Evolutionary conservation across 2,888 invertebrate species (phyloP).

Genomic region (Cyaniris semiargus): DNA sequence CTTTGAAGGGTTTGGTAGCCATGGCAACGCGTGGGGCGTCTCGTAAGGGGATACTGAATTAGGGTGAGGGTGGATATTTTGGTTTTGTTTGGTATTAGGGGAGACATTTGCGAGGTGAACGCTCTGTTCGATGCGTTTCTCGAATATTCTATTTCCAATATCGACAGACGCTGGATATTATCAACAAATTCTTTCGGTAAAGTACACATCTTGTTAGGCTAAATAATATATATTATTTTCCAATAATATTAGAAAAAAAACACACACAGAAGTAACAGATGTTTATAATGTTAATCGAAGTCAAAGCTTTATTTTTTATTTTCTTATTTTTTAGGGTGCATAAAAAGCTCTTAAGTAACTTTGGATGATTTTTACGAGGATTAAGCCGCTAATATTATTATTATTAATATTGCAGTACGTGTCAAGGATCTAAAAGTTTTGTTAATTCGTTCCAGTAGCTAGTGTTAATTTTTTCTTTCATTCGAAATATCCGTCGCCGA

Average conservation of each 20-base stretch:
- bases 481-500: background rate
- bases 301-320: background rate
- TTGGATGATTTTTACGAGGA: background rate
- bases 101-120: slow-evolving; percentile 74
- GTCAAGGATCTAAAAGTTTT: background rate
- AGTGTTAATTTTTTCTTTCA: background rate
- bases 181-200: slow-evolving; percentile 3
- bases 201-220: background rate
- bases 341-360: background rate
- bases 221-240: background rate
- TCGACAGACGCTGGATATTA: slow-evolving; percentile 10
- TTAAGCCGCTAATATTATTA: background rate
- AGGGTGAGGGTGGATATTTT: slow-evolving; percentile 74
- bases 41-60: slow-evolving; percentile 68
- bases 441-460: background rate
- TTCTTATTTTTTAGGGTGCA: background rate
- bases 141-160: slow-evolving; percentile 27
- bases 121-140: slow-evolving; percentile 45
- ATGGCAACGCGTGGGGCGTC: slow-evolving; percentile 60
- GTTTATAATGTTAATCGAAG: background rate
- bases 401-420: background rate
- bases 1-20: slow-evolving; percentile 57
- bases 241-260: too few relatives aligned
- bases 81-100: slow-evolving; percentile 65
- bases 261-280: background rate